phyloP scores from a whole-genome alignment of 2,888 invertebrate genomes.

The Phyllotreta cruciferae region DNA sequence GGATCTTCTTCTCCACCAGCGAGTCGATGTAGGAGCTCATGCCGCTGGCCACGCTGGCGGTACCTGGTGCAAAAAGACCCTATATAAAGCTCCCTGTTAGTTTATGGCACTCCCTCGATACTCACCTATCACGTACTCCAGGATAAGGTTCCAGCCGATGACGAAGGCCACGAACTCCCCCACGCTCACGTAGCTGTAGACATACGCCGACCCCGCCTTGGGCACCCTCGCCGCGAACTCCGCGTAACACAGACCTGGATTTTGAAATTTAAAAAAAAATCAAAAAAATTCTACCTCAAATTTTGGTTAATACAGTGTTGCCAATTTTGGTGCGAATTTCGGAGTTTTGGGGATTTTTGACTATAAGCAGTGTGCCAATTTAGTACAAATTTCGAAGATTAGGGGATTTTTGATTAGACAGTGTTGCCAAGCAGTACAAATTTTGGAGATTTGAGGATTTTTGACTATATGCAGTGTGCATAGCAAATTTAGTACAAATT shows the following conservation, averaged over 20 bases:
- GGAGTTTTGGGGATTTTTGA: not conserved
- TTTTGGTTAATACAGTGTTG: too few species aligned
- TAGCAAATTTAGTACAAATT: too few species aligned
- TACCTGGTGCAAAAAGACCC: conserved; percentile 63
- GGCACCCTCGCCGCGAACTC: conserved; percentile 84
- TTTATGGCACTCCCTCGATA: too few species aligned
- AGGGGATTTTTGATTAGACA: too few species aligned
- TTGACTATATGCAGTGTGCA: too few species aligned
- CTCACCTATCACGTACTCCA: conserved; percentile 83
- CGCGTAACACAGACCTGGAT: conserved; percentile 76
- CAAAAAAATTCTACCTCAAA: too few species aligned
- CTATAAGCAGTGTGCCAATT: not conserved
- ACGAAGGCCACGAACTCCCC: conserved; percentile 83
- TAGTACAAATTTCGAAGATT: too few species aligned
- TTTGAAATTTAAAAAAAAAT: conserved; percentile 4
- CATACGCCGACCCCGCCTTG: conserved; percentile 83
- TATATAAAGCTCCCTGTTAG: too few species aligned
- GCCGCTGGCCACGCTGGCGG: conserved; percentile 78
- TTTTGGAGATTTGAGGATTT: too few species aligned
- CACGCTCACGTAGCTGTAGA: conserved; percentile 83
- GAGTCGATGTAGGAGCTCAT: conserved; percentile 76
- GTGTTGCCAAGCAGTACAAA: too few species aligned
- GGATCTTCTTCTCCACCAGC: conserved; percentile 68
- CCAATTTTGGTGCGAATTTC: not conserved
- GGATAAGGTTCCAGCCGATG: conserved; percentile 84